Conservation (phyloP, 2,888 invertebrate species). For the Notocelia uddmanniana region DNA sequence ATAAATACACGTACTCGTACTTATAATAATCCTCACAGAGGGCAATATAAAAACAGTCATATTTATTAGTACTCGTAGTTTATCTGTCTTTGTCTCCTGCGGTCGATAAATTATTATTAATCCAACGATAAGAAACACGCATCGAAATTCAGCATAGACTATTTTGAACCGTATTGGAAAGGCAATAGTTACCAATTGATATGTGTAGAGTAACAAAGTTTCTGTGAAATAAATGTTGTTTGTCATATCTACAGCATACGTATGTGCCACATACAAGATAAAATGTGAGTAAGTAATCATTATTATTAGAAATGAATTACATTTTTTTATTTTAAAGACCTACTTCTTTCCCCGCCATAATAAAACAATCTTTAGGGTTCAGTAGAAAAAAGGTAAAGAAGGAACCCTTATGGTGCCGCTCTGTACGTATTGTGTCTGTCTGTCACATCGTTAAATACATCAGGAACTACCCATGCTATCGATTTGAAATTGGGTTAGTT, state of each 20-base stretch:
- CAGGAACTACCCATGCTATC: no score
- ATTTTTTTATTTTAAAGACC: neutral
- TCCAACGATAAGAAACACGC: constrained; percentile 29
- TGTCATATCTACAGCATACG: constrained; percentile 5
- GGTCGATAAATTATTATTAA: constrained; percentile 29
- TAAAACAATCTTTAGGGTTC: no score
- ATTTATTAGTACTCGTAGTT: constrained; percentile 22
- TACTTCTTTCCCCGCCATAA: neutral
- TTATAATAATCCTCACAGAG: neutral
- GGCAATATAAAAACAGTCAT: neutral
- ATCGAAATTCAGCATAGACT: neutral
- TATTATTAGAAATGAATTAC: neutral
- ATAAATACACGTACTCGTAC: neutral
- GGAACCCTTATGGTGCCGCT: no score
- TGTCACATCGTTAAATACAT: no score
- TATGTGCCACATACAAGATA: constrained; percentile 21
- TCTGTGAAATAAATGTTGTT: constrained; percentile 15
- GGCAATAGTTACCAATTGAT: neutral
- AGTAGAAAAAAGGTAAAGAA: no score
- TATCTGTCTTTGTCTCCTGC: constrained; percentile 25
- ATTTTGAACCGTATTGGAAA: constrained; percentile 13
- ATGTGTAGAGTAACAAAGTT: neutral
- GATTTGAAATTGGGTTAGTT: no score
- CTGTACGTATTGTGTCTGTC: no score
- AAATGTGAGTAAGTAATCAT: neutral